Percentiles rank a stretch among this genome's conserved stretches.
Conservation (phyloP, 2,888 invertebrate genomes). For the Diploptera punctata region DNA sequence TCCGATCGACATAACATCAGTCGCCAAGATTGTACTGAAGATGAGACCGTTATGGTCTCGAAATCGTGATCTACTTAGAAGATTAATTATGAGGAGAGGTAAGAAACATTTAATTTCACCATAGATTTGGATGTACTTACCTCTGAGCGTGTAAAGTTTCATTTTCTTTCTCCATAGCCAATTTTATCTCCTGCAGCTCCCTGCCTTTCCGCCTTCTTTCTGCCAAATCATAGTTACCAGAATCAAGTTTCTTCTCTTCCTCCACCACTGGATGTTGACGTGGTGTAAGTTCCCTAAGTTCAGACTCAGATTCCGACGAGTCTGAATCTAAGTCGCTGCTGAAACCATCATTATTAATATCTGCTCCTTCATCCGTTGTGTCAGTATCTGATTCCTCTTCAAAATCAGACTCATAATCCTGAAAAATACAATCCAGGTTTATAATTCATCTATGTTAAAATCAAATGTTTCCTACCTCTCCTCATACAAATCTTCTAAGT, state of each 20-base stretch:
- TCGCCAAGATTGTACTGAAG: too few species aligned
- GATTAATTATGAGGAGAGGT: too few species aligned
- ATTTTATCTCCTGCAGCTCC: slow-evolving; percentile 55
- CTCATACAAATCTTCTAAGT: too few species aligned
- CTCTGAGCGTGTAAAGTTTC: slow-evolving; percentile 43
- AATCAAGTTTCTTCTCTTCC: slow-evolving; percentile 63
- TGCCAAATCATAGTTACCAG: slow-evolving; percentile 63
- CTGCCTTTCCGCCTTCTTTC: slow-evolving; percentile 44
- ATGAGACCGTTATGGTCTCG: too few species aligned
- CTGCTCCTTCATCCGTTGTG: slow-evolving; percentile 42
- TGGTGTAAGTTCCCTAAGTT: slow-evolving; percentile 25
- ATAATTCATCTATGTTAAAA: too few species aligned
- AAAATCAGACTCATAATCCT: slow-evolving; percentile 62
- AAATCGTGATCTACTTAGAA: too few species aligned
- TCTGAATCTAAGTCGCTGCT: slow-evolving; percentile 46
- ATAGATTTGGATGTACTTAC: slow-evolving; percentile 39
- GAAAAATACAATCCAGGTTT: neutral
- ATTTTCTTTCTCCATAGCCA: slow-evolving; percentile 55
- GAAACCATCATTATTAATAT: slow-evolving; percentile 43
- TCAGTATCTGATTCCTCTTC: slow-evolving; percentile 54
- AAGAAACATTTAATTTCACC: too few species aligned
- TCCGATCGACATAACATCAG: too few species aligned
- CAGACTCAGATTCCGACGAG: slow-evolving; percentile 43
- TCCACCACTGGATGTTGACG: slow-evolving; percentile 49
- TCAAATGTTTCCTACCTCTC: too few species aligned